A percentile compares a stretch with the other conserved stretches of the same genome.
Conservation (phyloP, 2,797 vertebrate genomes). For the Sebastes melanostomus region DNA sequence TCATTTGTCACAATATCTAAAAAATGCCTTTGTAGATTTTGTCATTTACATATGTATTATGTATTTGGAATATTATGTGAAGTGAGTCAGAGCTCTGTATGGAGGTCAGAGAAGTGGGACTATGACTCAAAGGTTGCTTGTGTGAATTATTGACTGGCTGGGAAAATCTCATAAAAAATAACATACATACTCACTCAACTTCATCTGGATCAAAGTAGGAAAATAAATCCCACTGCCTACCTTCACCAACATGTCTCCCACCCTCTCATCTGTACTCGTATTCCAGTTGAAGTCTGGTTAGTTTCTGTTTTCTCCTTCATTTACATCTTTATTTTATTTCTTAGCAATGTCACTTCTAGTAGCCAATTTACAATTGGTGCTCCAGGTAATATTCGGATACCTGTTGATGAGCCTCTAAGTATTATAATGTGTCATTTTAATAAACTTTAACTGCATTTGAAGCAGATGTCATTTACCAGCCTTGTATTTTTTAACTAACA, state of each 20-base stretch:
- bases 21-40: neutral
- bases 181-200: slow-evolving; percentile 27
- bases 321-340: neutral
- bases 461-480: neutral
- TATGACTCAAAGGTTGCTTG: slow-evolving; percentile 60
- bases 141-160: slow-evolving; percentile 61
- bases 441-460: neutral
- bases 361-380: neutral
- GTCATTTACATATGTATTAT: neutral
- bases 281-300: neutral
- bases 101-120: slow-evolving; percentile 55
- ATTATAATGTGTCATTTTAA: neutral
- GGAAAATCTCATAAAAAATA: slow-evolving; percentile 47
- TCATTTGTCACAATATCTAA: neutral
- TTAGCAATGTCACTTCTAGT: neutral
- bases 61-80: slow-evolving; percentile 34
- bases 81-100: slow-evolving; percentile 52
- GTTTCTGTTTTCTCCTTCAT: neutral
- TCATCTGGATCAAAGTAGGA: slow-evolving; percentile 31
- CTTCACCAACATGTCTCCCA: neutral
- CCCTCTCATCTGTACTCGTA: neutral
- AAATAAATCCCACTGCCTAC: slow-evolving; percentile 34
- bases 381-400: neutral
- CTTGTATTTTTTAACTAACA: neutral
- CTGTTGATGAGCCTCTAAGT: neutral